Conservation (phyloP, 2,797 vertebrate species). For the Phoxinus dragarum region DNA sequence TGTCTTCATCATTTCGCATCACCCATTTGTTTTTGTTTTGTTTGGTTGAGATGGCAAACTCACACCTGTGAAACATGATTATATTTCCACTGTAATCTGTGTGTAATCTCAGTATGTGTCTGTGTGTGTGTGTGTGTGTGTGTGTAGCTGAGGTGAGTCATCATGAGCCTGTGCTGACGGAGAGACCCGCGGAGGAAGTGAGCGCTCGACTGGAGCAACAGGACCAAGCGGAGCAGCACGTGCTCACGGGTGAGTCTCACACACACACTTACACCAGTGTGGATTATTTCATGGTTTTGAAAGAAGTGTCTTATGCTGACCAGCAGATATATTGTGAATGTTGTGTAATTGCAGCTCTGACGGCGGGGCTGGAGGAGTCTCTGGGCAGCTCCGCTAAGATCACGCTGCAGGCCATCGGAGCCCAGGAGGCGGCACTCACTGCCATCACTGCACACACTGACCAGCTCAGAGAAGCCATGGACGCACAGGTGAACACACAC, state of each 20-base stretch:
- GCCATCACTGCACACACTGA: constrained; percentile 84
- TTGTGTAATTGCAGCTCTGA: constrained; percentile 75
- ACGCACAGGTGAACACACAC: constrained; percentile 81
- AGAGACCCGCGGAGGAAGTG: constrained; percentile 89
- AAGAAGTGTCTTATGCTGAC: neutral
- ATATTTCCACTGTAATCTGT: neutral
- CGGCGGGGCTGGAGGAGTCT: constrained; percentile 82
- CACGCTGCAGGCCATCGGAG: constrained; percentile 87
- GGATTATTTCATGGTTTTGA: too few relatives aligned
- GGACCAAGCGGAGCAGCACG: constrained; percentile 85
- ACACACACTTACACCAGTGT: neutral
- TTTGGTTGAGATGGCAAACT: neutral
- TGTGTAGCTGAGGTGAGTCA: constrained; percentile 69
- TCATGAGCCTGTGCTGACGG: constrained; percentile 71
- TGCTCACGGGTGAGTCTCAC: constrained; percentile 77
- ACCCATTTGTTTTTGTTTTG: neutral
- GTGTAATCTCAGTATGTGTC: constrained; percentile 1
- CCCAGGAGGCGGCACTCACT: constrained; percentile 89
- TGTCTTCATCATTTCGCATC: neutral
- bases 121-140: constrained; percentile 34
- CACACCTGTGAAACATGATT: neutral
- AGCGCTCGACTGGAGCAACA: constrained; percentile 86
- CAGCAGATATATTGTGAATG: neutral
- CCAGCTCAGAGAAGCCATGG: constrained; percentile 92
- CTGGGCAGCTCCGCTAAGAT: constrained; percentile 81